Percentiles rank a stretch among this genome's conserved stretches.
Evolutionary conservation across 2,113 vertebrate genomes (phyloP).

Genomic region (Pollachius pollachius): DNA sequence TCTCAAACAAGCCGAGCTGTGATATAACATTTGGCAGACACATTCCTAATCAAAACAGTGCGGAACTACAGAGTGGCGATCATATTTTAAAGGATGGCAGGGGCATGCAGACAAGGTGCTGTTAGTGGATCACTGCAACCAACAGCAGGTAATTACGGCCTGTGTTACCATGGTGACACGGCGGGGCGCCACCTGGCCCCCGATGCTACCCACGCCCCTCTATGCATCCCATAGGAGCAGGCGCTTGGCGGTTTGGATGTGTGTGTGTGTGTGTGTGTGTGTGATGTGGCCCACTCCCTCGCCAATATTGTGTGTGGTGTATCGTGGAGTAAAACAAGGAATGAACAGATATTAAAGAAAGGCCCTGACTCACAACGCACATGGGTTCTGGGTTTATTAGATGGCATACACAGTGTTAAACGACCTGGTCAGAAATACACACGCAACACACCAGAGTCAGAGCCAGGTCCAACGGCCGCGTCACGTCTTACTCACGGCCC

Average conservation of each 20-base stretch:
- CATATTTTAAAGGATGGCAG: constrained; percentile 16
- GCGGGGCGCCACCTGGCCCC: constrained; percentile 47
- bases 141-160: constrained; percentile 46
- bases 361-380: no score
- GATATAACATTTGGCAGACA: background rate
- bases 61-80: background rate
- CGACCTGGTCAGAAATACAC: no score
- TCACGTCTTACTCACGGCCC: no score
- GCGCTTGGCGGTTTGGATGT: constrained; percentile 1
- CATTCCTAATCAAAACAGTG: background rate
- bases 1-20: background rate
- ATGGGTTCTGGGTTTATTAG: no score
- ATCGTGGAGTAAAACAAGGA: no score
- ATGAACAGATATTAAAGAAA: no score
- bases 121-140: constrained; percentile 36
- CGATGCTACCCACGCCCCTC: constrained; percentile 14
- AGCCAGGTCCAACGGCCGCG: no score
- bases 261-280: no score
- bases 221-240: constrained; percentile 32
- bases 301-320: no score
- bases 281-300: no score
- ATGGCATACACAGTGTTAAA: no score
- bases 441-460: no score
- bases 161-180: constrained; percentile 47
- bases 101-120: constrained; percentile 16